Conservation (phyloP, 2,888 invertebrate species). For the Thalpophila matura region DNA sequence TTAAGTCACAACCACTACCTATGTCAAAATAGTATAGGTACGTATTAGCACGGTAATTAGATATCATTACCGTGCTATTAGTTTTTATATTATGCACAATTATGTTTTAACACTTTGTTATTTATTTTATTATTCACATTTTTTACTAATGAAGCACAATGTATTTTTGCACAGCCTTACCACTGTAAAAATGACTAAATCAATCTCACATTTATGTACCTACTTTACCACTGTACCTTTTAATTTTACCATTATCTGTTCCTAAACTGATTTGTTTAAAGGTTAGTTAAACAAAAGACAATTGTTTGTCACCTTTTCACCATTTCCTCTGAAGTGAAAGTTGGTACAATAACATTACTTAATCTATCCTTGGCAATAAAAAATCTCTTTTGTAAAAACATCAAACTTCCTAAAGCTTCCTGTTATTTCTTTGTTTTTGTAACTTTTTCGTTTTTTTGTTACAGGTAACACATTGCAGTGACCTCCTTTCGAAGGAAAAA, state of each 20-base stretch:
- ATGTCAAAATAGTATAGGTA: too few species aligned
- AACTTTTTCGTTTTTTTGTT: constrained; percentile 32
- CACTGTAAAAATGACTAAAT: too few species aligned
- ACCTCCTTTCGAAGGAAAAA: constrained; percentile 6
- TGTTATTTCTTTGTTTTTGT: constrained; percentile 10
- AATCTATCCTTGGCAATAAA: not conserved
- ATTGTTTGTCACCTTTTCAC: constrained; percentile 7
- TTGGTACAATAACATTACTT: constrained; percentile 10
- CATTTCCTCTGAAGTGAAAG: not conserved
- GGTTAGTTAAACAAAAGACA: not conserved
- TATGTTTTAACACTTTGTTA: too few species aligned
- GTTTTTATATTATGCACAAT: not conserved
- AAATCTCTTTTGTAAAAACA: constrained; percentile 22
- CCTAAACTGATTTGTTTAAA: too few species aligned
- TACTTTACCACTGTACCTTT: too few species aligned
- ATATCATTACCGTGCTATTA: too few species aligned
- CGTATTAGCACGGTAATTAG: too few species aligned
- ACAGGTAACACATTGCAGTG: constrained; percentile 55
- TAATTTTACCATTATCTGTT: too few species aligned
- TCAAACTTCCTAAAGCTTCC: not conserved
- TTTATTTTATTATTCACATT: not conserved
- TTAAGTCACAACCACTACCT: too few species aligned
- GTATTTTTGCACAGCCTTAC: not conserved
- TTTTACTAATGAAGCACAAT: not conserved
- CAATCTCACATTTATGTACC: too few species aligned